Conservation (phyloP, 2,797 vertebrate genomes). For the Champsocephalus gunnari region DNA sequence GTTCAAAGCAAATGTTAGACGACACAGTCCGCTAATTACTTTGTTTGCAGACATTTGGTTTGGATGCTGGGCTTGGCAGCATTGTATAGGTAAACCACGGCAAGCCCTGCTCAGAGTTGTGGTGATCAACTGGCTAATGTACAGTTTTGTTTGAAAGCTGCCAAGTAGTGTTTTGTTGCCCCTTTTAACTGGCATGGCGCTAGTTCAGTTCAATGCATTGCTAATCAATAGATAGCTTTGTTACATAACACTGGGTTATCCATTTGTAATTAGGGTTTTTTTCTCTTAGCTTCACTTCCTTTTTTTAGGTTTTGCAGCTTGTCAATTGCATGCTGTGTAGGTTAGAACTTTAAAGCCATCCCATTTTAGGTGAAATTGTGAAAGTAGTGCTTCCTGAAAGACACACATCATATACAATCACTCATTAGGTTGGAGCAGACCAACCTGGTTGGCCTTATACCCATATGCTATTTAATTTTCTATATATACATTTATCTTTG, state of each 20-base stretch:
- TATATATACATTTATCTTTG: not conserved
- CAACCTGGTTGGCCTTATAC: not conserved
- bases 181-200: not conserved
- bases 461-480: not conserved
- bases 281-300: constrained; percentile 47
- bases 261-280: not conserved
- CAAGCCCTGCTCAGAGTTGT: not conserved
- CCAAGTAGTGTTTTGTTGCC: not conserved
- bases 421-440: not conserved
- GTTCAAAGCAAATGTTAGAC: constrained; percentile 9
- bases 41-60: not conserved
- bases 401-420: not conserved
- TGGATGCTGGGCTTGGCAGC: not conserved
- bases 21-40: not conserved
- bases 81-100: constrained; percentile 13
- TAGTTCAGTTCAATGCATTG: not conserved
- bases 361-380: constrained; percentile 7
- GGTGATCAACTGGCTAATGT: constrained; percentile 1
- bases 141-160: not conserved
- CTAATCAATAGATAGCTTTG: not conserved
- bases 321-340: not conserved
- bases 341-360: not conserved
- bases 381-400: constrained; percentile 16
- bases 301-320: constrained; percentile 22
- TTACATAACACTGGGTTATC: not conserved